phyloP scores from a whole-genome alignment of 35 echinoderm and acorn worm species.

The Apostichopus californicus region DNA sequence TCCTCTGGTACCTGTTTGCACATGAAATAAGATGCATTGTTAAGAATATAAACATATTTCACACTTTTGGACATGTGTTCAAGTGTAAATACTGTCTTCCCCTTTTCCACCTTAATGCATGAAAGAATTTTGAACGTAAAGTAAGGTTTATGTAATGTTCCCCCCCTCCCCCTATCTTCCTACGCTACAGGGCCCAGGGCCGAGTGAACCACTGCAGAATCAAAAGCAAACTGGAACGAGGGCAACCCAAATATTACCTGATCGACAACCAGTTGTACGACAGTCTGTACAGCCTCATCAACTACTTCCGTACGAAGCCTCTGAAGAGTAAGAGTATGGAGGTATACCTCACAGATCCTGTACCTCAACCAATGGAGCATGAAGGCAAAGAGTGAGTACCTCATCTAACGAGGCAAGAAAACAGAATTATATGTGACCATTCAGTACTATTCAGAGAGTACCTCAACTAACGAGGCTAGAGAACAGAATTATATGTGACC shows the following conservation, averaged over 20 bases:
- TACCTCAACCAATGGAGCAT: constrained; percentile 90
- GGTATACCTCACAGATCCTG: constrained; percentile 79
- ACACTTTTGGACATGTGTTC: too few species aligned
- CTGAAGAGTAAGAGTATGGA: constrained; percentile 81
- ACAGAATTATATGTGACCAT: too few species aligned
- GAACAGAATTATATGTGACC: constrained; percentile 52
- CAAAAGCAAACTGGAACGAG: constrained; percentile 85
- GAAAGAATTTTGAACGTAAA: too few species aligned
- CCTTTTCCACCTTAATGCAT: too few species aligned
- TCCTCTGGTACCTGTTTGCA: too few species aligned
- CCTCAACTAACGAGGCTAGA: constrained; percentile 89
- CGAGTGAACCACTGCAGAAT: constrained; percentile 95
- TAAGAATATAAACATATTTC: too few species aligned
- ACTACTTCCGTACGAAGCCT: constrained; percentile 85
- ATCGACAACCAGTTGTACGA: constrained; percentile 91
- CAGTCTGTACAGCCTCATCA: constrained; percentile 96
- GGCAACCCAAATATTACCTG: constrained; percentile 91
- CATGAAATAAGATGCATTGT: too few species aligned
- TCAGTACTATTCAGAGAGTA: constrained; percentile 64
- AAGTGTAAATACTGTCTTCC: too few species aligned
- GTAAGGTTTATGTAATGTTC: too few species aligned
- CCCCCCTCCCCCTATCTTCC: background rate
- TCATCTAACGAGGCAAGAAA: background rate
- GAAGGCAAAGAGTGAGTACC: constrained; percentile 99
- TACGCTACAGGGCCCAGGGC: constrained; percentile 70